These are phyloP conservation scores for Coryphaenoides rupestris DNA, from an alignment of 2,113 vertebrate genomes.

Conservation along the genomic window DNA sequence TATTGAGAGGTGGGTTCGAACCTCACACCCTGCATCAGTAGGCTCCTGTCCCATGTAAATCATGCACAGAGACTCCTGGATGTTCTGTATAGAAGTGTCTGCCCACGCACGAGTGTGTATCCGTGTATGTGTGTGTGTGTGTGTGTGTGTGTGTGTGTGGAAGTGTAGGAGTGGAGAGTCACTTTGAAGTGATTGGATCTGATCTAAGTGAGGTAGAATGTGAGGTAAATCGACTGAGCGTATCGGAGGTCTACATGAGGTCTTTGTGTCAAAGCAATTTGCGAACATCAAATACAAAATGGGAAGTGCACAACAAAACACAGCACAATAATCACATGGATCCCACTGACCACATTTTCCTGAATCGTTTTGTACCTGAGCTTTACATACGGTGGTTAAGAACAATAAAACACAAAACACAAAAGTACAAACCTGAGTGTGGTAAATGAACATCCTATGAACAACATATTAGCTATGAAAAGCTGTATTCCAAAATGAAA, in stretches of 20 bases:
- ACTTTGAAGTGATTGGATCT: slow-evolving; percentile 30
- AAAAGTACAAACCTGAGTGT: slow-evolving; percentile 64
- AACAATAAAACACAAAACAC: slow-evolving; percentile 41
- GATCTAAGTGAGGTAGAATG: slow-evolving; percentile 65
- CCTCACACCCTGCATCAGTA: too few relatives aligned
- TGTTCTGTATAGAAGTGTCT: slow-evolving; percentile 25
- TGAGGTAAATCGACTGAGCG: slow-evolving; percentile 39
- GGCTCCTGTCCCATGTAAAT: slow-evolving; percentile 6
- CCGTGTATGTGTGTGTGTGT: slow-evolving; percentile 20
- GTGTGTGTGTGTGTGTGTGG: slow-evolving; percentile 30
- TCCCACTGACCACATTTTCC: slow-evolving; percentile 60
- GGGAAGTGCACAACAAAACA: slow-evolving; percentile 64
- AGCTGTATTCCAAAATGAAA: slow-evolving; percentile 49
- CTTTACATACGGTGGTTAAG: slow-evolving; percentile 58
- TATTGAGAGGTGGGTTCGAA: too few relatives aligned
- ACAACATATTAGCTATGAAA: slow-evolving; percentile 39
- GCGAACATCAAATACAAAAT: slow-evolving; percentile 67
- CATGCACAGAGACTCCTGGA: slow-evolving; percentile 10
- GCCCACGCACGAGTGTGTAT: too few relatives aligned
- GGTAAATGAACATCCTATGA: slow-evolving; percentile 47
- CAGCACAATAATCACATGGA: slow-evolving; percentile 64
- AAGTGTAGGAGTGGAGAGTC: slow-evolving; percentile 40
- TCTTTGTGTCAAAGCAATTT: slow-evolving; percentile 65
- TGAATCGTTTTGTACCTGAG: slow-evolving; percentile 72
- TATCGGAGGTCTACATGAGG: slow-evolving; percentile 67